Conservation (phyloP, 1,140 invertebrate genomes). For the Lasioglossum albipes region DNA sequence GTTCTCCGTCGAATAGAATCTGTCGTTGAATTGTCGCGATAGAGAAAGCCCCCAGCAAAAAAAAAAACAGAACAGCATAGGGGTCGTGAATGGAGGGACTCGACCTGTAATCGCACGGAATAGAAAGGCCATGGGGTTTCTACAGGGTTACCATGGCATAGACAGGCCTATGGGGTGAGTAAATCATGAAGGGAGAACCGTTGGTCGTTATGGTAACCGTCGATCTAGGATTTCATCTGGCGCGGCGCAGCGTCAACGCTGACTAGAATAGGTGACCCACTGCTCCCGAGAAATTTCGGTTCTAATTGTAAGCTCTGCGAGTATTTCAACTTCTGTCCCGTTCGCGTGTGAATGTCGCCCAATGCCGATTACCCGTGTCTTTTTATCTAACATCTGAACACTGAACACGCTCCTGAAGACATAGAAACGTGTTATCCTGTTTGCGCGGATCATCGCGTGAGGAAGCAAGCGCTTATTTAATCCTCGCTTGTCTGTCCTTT, state of each 20-base stretch:
- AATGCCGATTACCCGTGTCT: background rate
- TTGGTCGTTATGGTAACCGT: constrained; percentile 44
- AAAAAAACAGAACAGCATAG: background rate
- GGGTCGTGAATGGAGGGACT: constrained; percentile 16
- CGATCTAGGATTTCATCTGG: constrained; percentile 45
- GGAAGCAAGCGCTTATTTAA: too few species aligned
- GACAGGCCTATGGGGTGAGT: background rate
- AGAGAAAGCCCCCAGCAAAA: constrained; percentile 18
- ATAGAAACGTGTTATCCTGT: too few species aligned
- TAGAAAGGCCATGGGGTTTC: background rate
- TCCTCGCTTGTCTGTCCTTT: too few species aligned
- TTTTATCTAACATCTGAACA: too few species aligned
- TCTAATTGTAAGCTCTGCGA: background rate
- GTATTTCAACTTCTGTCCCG: background rate
- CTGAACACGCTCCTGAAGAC: too few species aligned
- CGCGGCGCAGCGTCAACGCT: constrained; percentile 15
- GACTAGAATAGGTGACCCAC: constrained; percentile 41
- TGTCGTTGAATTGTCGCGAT: background rate
- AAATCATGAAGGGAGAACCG: constrained; percentile 39
- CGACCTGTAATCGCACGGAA: constrained; percentile 4
- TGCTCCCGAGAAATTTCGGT: constrained; percentile 23
- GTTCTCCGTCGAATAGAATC: constrained; percentile 7
- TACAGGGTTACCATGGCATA: background rate
- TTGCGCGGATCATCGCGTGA: too few species aligned
- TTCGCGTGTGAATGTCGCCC: too few species aligned